phyloP scores from a whole-genome alignment of 2,113 vertebrate genomes.

The Centrocercus urophasianus region DNA sequence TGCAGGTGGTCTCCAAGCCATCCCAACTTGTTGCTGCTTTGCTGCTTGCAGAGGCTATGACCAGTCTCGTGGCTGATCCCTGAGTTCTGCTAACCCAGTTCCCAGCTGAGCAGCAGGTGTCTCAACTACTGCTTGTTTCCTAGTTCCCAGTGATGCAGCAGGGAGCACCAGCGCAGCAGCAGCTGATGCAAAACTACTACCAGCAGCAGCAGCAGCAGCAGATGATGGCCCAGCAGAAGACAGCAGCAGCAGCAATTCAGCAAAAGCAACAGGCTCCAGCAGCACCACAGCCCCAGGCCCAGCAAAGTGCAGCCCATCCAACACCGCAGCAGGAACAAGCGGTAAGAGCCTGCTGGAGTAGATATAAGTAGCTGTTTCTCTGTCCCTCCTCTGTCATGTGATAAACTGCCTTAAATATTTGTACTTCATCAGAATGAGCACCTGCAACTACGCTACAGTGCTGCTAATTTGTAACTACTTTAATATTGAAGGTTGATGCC shows the following conservation, averaged over 20 bases:
- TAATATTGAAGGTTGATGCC: neutral
- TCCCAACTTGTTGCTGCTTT: neutral
- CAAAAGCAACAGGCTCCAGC: conserved; percentile 39
- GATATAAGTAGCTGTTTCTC: neutral
- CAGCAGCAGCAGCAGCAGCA: conserved; percentile 80
- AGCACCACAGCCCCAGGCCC: conserved; percentile 26
- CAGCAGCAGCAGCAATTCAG: conserved; percentile 15
- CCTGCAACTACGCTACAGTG: neutral
- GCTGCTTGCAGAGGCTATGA: neutral
- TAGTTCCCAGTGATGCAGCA: conserved; percentile 81
- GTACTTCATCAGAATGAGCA: neutral
- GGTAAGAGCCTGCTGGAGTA: conserved; percentile 49
- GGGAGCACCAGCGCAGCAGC: conserved; percentile 71
- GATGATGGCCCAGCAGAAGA: conserved; percentile 79
- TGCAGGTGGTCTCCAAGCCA: neutral
- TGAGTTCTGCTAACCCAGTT: neutral
- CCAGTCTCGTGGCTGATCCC: neutral
- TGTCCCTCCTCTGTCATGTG: neutral
- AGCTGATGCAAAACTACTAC: conserved; percentile 82
- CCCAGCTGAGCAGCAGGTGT: neutral
- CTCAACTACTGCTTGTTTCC: conserved; percentile 28
- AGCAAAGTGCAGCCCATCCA: neutral
- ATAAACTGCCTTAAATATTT: neutral
- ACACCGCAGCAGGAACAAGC: conserved; percentile 58
- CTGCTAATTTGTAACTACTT: neutral